A percentile compares a stretch with the other conserved stretches of the same genome.
Evolutionary conservation across 1,140 invertebrate genomes (phyloP).

Genomic region (Panagrolaimus sp.): DNA sequence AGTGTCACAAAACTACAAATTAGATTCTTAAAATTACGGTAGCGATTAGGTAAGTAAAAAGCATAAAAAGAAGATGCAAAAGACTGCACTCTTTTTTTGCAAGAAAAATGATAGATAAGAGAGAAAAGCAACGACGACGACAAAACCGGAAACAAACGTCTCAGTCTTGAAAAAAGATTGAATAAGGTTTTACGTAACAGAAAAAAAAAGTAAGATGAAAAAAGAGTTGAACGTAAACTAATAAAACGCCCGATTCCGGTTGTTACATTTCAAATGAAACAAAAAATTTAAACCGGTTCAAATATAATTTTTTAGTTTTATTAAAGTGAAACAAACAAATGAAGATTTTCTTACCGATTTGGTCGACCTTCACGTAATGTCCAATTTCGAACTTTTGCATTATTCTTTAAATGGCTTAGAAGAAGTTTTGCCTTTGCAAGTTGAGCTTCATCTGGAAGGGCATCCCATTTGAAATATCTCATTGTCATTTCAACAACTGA

Average conservation of each 20-base stretch:
- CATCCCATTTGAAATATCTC: slow-evolving; percentile 58
- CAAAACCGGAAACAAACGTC: too few relatives aligned
- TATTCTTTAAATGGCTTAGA: slow-evolving; percentile 56
- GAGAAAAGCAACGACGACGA: too few relatives aligned
- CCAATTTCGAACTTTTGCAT: slow-evolving; percentile 59
- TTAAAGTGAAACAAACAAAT: not conserved
- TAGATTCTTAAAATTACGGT: too few relatives aligned
- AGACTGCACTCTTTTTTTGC: too few relatives aligned
- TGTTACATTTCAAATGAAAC: not conserved
- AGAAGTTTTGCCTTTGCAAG: slow-evolving; percentile 56
- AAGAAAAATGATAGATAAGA: too few relatives aligned
- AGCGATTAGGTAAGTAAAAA: too few relatives aligned
- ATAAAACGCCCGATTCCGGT: not conserved
- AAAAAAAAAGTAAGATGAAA: not conserved
- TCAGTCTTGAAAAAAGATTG: too few relatives aligned
- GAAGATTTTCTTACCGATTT: slow-evolving; percentile 43
- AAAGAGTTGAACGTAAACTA: not conserved
- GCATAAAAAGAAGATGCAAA: too few relatives aligned
- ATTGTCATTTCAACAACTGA: slow-evolving; percentile 58
- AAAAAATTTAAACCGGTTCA: too few relatives aligned
- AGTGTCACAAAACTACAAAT: too few relatives aligned
- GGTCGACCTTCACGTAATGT: slow-evolving; percentile 56
- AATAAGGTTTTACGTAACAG: not conserved
- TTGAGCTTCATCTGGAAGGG: slow-evolving; percentile 29
- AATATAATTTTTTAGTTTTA: not conserved